Evolutionary conservation across 2,888 invertebrate species (phyloP), one percentile per base, ranked within the genome.

Genomic region (Lacanobia oleracea): DNA sequence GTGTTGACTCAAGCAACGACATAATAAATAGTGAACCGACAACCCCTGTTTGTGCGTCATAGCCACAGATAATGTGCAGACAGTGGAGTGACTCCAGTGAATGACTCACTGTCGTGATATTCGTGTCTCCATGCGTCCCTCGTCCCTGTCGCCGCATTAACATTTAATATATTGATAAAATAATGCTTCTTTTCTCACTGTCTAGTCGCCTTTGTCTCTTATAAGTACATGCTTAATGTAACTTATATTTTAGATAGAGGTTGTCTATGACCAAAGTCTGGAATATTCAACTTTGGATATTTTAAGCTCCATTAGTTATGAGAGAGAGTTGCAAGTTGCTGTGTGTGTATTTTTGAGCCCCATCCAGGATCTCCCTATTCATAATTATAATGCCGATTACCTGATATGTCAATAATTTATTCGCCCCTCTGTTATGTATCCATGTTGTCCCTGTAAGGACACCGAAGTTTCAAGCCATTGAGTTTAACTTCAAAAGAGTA

Each of bases 21-120:
- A 48, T 53, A 82, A 59, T 82, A 66, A 59, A 72, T 67, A 79
- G 71, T 67, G 64, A 23, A 63, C 60, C 48, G 61, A 61, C 60
- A 72, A 69, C 77, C 77, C 72, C 68, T 74, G 62, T 65, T 62
- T 50, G 67, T 80, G 84, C 68, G 84, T 83, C 84, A 83, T 67
- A 69, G 68, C 71, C 68, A 79, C 83, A 78, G 81, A 77, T 75
- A 77, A 75, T 73, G 62, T 68, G 68, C 71, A 83, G 84, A 72
- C 71, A 67, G 67, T 59, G 33, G 61, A 71, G 70, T 77, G 77
- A 77, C 81, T 77, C 71, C 73, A 77, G 64, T 62, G 40, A 69
- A 61, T 84, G 86, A 85, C 53, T 85, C 84, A 86, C 73, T 69
- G 82, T 69, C 75, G 68, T 74, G 69, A 72, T 80, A 84, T 86